A percentile compares a stretch with the other conserved stretches of the same genome.
Conservation (phyloP, 1,140 invertebrate genomes). For the Spodoptera litura region DNA sequence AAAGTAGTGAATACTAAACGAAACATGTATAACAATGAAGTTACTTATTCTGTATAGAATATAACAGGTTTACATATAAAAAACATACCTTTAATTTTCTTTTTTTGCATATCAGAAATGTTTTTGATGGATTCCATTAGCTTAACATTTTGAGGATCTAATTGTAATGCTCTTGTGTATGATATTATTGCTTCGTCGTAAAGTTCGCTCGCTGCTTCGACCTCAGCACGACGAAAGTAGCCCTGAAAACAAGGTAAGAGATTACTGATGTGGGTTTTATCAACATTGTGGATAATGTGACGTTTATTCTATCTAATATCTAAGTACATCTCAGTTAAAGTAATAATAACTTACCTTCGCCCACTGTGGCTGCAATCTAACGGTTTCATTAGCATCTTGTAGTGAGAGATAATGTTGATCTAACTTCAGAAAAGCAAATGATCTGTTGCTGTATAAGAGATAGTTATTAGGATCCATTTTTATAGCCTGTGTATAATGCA, state of each 20-base stretch:
- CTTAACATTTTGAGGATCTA: conserved; percentile 90
- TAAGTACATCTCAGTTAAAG: too few relatives aligned
- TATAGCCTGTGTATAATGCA: conserved; percentile 93
- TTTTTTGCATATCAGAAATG: conserved; percentile 87
- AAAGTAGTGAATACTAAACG: too few relatives aligned
- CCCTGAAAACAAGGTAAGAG: conserved; percentile 86
- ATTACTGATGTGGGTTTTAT: too few relatives aligned
- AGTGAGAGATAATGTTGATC: conserved; percentile 92
- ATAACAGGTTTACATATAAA: background rate
- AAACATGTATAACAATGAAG: too few relatives aligned
- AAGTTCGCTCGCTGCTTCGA: conserved; percentile 90
- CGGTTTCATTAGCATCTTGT: conserved; percentile 92
- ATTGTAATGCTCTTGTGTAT: conserved; percentile 89
- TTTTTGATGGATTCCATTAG: conserved; percentile 89
- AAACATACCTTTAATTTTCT: conserved; percentile 83
- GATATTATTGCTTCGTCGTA: conserved; percentile 91
- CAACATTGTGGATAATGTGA: too few relatives aligned
- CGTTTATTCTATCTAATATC: too few relatives aligned
- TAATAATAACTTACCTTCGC: conserved; percentile 88
- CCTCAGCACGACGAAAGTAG: conserved; percentile 93
- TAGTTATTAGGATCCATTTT: conserved; percentile 91
- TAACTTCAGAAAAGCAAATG: conserved; percentile 92
- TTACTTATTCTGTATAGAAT: too few relatives aligned
- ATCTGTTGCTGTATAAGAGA: conserved; percentile 92
- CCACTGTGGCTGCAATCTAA: conserved; percentile 92